Evolutionary conservation across 2,888 invertebrate species (phyloP).

Genomic region (Brachyopa scutellaris): DNA sequence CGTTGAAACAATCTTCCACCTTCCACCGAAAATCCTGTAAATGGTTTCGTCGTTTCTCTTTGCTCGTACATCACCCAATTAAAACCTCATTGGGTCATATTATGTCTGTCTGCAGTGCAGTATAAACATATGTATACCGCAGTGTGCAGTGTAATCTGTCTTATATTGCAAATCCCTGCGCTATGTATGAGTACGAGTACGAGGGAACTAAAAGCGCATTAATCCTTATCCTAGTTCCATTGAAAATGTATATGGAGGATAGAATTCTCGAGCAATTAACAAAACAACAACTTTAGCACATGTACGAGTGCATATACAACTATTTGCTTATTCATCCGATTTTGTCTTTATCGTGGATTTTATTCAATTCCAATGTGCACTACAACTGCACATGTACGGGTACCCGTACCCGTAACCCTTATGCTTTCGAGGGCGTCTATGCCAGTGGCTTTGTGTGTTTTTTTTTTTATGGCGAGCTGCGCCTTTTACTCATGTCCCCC

Average conservation of each 20-base stretch:
- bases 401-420: constrained; percentile 50
- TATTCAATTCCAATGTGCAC: constrained; percentile 56
- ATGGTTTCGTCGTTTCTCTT: neutral
- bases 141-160: constrained; percentile 18
- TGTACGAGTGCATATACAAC: constrained; percentile 35
- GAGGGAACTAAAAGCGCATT: constrained; percentile 42
- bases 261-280: constrained; percentile 69
- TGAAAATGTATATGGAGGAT: too few species aligned
- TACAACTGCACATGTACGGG: constrained; percentile 58
- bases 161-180: constrained; percentile 40
- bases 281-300: constrained; percentile 66
- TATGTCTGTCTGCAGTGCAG: constrained; percentile 17
- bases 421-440: constrained; percentile 62
- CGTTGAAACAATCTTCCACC: constrained; percentile 14
- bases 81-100: constrained; percentile 47
- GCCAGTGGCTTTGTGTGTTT: constrained; percentile 54
- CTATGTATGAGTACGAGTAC: neutral
- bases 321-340: constrained; percentile 62
- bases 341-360: constrained; percentile 31
- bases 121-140: neutral
- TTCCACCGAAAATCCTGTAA: neutral
- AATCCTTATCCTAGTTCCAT: constrained; percentile 41
- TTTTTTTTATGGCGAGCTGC: constrained; percentile 27
- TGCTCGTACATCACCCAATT: constrained; percentile 53
- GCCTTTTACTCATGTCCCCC: constrained; percentile 49